Conservation (phyloP, 2,113 vertebrate genomes). For the Nerophis ophidion region DNA sequence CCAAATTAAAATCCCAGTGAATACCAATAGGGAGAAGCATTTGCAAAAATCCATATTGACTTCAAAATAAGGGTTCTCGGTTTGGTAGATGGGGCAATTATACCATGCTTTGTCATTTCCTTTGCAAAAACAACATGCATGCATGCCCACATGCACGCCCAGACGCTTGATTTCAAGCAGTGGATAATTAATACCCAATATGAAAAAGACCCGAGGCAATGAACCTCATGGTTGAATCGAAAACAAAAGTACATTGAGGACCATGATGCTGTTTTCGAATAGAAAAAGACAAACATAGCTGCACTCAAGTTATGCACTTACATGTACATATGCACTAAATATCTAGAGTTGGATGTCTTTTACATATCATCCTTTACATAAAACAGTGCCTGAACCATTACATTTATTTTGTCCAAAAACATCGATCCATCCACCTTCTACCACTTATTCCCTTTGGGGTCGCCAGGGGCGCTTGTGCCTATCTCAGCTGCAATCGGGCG, state of each 20-base stretch:
- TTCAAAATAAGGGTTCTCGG: constrained; percentile 51
- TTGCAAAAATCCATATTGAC: constrained; percentile 30
- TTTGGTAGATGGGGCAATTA: constrained; percentile 42
- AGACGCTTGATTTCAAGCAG: constrained; percentile 27
- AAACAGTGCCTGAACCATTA: no score
- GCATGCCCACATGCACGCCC: constrained; percentile 2
- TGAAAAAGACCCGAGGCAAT: constrained; percentile 54
- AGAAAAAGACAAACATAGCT: constrained; percentile 12
- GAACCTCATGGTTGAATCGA: constrained; percentile 41
- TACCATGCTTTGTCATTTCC: constrained; percentile 42
- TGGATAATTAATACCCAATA: constrained; percentile 66
- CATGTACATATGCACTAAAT: constrained; percentile 24
- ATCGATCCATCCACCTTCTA: no score
- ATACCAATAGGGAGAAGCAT: constrained; percentile 45
- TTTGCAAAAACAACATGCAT: constrained; percentile 41
- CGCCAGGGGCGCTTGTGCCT: no score
- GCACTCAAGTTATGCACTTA: neutral
- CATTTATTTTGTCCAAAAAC: no score
- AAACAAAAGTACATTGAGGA: constrained; percentile 37
- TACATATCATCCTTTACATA: no score
- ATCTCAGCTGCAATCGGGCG: no score
- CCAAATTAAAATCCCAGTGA: constrained; percentile 47
- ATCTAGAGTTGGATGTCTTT: no score
- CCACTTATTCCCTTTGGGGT: no score
- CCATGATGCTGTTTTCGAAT: constrained; percentile 27